Evolutionary conservation across 1,140 invertebrate genomes (phyloP).

Genomic region (Ylistrum balloti): DNA sequence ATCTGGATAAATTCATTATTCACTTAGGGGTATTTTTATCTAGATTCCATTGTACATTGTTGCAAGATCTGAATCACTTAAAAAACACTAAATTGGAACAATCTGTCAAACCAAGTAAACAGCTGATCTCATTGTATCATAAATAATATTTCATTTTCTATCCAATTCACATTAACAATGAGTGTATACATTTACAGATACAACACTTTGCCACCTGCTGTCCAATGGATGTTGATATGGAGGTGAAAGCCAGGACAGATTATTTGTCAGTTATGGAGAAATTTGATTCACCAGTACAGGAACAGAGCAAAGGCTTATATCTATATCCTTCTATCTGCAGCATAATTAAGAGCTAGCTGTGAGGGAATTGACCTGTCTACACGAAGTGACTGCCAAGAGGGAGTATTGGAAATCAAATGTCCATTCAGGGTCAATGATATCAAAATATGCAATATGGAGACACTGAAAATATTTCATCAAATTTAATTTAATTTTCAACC

Average conservation of each 20-base stretch:
- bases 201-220: conserved; percentile 20
- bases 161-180: no score
- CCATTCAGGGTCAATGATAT: conserved; percentile 41
- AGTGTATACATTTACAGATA: conserved; percentile 8
- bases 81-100: no score
- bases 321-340: not conserved
- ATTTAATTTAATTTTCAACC: not conserved
- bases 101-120: no score
- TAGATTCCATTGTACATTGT: no score
- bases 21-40: no score
- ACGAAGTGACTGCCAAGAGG: not conserved
- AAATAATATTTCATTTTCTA: no score
- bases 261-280: not conserved
- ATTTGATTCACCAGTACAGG: not conserved
- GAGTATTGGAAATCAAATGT: conserved; percentile 52
- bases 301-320: not conserved
- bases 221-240: conserved; percentile 46
- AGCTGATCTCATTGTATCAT: no score
- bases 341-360: conserved; percentile 6
- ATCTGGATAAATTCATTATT: no score
- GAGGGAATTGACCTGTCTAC: conserved; percentile 44
- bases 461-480: conserved; percentile 38
- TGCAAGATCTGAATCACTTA: no score
- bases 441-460: not conserved
- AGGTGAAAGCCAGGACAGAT: conserved; percentile 2